Evolutionary conservation across 2,797 vertebrate genomes (phyloP).

Genomic region (Chaetodon trifasciatus): DNA sequence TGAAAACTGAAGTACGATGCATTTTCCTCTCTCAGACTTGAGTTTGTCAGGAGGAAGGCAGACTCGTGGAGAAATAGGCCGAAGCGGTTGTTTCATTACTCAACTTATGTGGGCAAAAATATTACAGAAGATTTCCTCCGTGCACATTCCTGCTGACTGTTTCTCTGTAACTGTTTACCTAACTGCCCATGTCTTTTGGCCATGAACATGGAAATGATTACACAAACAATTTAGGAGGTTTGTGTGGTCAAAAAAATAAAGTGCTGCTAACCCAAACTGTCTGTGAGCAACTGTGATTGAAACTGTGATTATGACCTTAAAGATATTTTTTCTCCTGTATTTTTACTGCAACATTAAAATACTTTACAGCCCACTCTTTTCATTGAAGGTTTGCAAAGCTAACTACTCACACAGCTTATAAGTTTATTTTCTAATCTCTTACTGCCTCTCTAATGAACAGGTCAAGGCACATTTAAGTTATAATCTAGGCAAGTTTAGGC

Average conservation of each 20-base stretch:
- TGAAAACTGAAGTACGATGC: not conserved
- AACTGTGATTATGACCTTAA: not conserved
- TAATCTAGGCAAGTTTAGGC: not conserved
- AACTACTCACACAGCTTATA: not conserved
- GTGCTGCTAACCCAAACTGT: not conserved
- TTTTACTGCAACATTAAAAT: not conserved
- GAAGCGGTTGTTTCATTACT: not conserved
- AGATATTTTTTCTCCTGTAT: not conserved
- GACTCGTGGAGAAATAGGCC: not conserved
- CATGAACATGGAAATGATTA: conserved; percentile 1
- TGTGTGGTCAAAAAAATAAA: not conserved
- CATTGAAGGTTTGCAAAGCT: not conserved
- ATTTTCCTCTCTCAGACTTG: not conserved
- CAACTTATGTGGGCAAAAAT: conserved; percentile 5
- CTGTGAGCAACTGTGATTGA: no score
- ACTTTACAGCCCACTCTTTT: not conserved
- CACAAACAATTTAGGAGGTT: not conserved
- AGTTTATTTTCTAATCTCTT: not conserved
- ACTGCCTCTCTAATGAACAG: not conserved
- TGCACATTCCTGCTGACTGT: not conserved
- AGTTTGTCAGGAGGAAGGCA: not conserved
- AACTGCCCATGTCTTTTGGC: not conserved
- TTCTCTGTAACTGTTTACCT: conserved; percentile 10
- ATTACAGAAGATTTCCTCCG: not conserved
- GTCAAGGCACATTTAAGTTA: not conserved